Percentiles rank a stretch among this genome's conserved stretches.
Conservation (phyloP, 2,888 invertebrate species). For the Chironomus riparius region DNA sequence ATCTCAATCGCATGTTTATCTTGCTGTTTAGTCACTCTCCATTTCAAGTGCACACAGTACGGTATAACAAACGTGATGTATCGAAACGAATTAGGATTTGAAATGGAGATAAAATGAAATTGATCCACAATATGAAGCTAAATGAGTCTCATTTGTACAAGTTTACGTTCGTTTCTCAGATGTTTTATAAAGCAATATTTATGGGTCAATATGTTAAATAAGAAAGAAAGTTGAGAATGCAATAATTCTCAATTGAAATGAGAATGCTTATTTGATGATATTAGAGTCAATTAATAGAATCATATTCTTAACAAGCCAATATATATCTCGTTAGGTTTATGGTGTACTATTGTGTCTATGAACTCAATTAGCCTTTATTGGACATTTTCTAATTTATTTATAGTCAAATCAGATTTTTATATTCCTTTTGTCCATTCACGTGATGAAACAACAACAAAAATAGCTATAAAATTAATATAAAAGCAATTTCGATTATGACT, state of each 20-base stretch:
- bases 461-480: too few species aligned
- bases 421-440: background rate
- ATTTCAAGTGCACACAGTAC: background rate
- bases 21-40: too few species aligned
- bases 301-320: background rate
- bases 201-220: background rate
- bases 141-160: background rate
- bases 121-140: conserved; percentile 5
- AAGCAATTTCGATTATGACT: too few species aligned
- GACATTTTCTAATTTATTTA: background rate
- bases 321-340: background rate
- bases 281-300: background rate
- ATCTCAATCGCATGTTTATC: too few species aligned
- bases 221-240: background rate
- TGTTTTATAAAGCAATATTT: background rate
- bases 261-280: background rate
- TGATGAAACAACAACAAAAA: too few species aligned
- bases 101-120: conserved; percentile 1
- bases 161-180: background rate
- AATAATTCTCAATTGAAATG: background rate
- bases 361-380: background rate
- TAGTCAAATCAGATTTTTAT: background rate
- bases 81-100: conserved; percentile 14
- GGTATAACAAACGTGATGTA: conserved; percentile 17
- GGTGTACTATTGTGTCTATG: background rate